These are phyloP conservation scores for Andricus grossulariae DNA, from an alignment of 1,140 invertebrate species.

Conservation along the genomic window DNA sequence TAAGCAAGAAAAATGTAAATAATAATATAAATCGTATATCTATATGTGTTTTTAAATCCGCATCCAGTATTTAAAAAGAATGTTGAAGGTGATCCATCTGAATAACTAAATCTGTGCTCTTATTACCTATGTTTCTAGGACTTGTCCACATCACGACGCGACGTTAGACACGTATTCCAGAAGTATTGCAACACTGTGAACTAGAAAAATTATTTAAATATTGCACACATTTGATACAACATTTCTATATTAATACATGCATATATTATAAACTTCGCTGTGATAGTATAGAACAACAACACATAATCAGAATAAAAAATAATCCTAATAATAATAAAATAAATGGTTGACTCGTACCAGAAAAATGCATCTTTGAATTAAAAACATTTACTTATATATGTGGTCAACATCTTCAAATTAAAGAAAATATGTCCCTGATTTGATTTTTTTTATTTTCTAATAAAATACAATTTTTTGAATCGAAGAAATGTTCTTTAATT, in stretches of 20 bases:
- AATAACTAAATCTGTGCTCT: constrained; percentile 3
- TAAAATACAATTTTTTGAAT: too few species aligned
- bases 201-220: constrained; percentile 11
- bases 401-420: too few species aligned
- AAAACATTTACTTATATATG: too few species aligned
- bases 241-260: background rate
- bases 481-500: too few species aligned
- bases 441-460: too few species aligned
- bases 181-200: background rate
- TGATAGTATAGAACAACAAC: too few species aligned
- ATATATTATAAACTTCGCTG: constrained; percentile 23
- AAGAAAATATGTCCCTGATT: too few species aligned
- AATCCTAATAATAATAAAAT: too few species aligned
- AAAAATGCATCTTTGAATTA: too few species aligned
- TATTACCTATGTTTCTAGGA: constrained; percentile 5
- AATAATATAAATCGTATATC: background rate
- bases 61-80: background rate
- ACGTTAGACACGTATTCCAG: constrained; percentile 9
- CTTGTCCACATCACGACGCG: background rate
- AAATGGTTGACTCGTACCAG: too few species aligned
- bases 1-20: background rate
- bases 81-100: background rate
- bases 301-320: too few species aligned
- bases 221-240: background rate
- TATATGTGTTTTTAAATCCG: background rate